phyloP scores from a whole-genome alignment of 2,113 vertebrate species.

The Sinocyclocheilus maitianheensis region DNA sequence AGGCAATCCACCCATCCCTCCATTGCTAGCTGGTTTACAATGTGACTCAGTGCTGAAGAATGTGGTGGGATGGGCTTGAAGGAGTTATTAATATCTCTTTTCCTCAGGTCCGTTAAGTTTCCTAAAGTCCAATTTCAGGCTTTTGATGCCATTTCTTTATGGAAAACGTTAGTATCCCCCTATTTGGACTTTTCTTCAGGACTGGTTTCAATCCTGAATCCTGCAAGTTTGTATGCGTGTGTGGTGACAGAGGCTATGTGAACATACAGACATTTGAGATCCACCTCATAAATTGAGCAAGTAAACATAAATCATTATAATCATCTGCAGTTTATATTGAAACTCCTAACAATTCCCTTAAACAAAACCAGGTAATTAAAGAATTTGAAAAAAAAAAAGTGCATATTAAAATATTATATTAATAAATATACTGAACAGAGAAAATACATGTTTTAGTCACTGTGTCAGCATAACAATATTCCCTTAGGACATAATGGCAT shows the following conservation, averaged over 20 bases:
- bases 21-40: slow-evolving; percentile 63
- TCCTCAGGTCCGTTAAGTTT: slow-evolving; percentile 74
- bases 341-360: background rate
- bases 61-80: slow-evolving; percentile 70
- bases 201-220: slow-evolving; percentile 47
- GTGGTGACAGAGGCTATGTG: background rate
- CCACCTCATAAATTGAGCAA: slow-evolving; percentile 15
- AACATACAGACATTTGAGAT: background rate
- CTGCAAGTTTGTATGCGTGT: slow-evolving; percentile 23
- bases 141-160: slow-evolving; percentile 64
- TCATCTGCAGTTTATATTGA: slow-evolving; percentile 4
- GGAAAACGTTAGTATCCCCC: slow-evolving; percentile 62
- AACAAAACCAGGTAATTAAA: background rate
- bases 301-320: slow-evolving; percentile 27
- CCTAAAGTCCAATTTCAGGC: slow-evolving; percentile 58
- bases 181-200: slow-evolving; percentile 62
- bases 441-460: too few species aligned
- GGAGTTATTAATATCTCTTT: slow-evolving; percentile 81
- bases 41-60: slow-evolving; percentile 77
- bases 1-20: slow-evolving; percentile 60
- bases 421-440: too few species aligned
- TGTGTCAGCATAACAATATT: too few species aligned
- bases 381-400: background rate
- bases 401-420: background rate
- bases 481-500: too few species aligned